Evolutionary conservation across 2,113 vertebrate genomes (phyloP), one percentile per base, ranked within the genome.

Genomic region (Carassius carassius): DNA sequence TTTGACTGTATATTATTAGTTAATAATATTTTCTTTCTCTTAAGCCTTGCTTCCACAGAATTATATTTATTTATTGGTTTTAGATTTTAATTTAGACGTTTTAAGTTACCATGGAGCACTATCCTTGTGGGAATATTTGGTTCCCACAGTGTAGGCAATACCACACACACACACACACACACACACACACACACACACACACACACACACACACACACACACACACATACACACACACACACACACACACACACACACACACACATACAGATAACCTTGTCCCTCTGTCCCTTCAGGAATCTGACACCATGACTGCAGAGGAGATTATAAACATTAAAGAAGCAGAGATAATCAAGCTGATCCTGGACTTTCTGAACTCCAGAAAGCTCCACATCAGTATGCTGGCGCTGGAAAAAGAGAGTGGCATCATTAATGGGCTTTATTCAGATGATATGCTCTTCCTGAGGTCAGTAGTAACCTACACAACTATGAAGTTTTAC

Each of bases 371-470:
- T 90, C 94, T 99, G 87, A 97, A 96, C 94, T 96, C 95, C 86
- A 96, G 96, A 90, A 99, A 97, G 93, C 96, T 99, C 86, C 98
- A 99, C 89, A 98, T 99, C 90, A 98, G 97, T 87, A 99, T 99
- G 98, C 89, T 99, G 91, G 97, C 98, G 1, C 93, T 99, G 65
- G 98, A 99, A 91, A 98, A 97, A 88, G 98, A 99, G 92, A 99
- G 98, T 0, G 97, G 98, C 0, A 95, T 99, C 87, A 99, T 99
- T 81, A 99, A 99, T 84, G 98, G 98, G 13, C 95, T 99, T 12
- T 99, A 97, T 92, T 99, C 98, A 29, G 98, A 99, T 85, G 98
- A 99, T 89, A 99, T 99, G 98, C 97, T 99, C 84, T 99, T 99
- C 87, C 94, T 99, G 86, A 97, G 98, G 98, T 99, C 86, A 83